Percentiles rank a stretch among this genome's conserved stretches.
Conservation (phyloP, 2,797 vertebrate species). For the Chelon labrosus region DNA sequence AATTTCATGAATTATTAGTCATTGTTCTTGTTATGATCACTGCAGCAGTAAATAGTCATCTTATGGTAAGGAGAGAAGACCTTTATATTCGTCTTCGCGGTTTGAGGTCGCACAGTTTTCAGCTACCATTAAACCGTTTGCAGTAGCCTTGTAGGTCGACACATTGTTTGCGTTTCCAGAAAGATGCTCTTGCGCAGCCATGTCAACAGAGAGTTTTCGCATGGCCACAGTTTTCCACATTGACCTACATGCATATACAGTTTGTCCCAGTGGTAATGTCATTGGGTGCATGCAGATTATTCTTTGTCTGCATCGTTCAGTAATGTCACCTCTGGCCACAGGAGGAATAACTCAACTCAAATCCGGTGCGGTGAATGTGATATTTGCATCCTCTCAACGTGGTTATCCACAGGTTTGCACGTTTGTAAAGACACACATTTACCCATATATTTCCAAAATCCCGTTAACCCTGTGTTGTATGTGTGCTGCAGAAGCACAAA, state of each 20-base stretch:
- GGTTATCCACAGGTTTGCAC: too few species aligned
- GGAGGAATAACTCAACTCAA: background rate
- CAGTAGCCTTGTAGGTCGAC: too few species aligned
- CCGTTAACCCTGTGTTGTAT: background rate
- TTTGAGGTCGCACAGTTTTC: too few species aligned
- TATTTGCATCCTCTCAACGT: background rate
- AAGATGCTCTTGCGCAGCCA: background rate
- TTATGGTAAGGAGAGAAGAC: too few species aligned
- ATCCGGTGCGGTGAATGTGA: background rate
- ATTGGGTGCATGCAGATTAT: background rate
- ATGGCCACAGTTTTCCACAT: background rate
- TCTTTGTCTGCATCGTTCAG: background rate
- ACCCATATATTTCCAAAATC: background rate
- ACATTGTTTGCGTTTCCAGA: background rate
- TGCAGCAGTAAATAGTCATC: background rate
- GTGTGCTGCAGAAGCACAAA: background rate
- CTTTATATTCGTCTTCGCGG: too few species aligned
- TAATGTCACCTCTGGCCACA: background rate
- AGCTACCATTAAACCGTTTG: too few species aligned
- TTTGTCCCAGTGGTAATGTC: background rate
- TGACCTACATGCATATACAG: background rate
- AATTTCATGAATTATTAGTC: background rate
- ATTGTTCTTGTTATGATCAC: background rate
- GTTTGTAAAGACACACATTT: background rate
- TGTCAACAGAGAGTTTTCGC: background rate